Evolutionary conservation across 2,113 vertebrate genomes (phyloP).

Genomic region (Rhinoptilus africanus): DNA sequence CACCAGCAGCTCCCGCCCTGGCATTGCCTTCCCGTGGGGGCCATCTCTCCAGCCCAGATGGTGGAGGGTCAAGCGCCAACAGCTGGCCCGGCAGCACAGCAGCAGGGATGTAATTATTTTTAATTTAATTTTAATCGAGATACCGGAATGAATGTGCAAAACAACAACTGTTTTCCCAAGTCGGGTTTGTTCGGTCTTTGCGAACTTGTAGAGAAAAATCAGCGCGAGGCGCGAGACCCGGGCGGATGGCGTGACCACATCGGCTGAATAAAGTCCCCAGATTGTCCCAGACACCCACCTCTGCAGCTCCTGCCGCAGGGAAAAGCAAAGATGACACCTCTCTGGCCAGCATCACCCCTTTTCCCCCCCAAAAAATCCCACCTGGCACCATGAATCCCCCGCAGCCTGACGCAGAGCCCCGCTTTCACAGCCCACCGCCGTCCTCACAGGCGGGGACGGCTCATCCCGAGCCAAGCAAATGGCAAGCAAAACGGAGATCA

Average conservation of each 20-base stretch:
- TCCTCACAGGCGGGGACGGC: not conserved
- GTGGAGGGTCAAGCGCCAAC: not conserved
- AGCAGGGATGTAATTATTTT: slow-evolving; percentile 28
- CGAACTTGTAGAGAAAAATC: not conserved
- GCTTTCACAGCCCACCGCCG: not conserved
- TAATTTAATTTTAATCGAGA: slow-evolving; percentile 2
- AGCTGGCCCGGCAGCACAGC: slow-evolving; percentile 30
- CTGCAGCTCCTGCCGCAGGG: not conserved
- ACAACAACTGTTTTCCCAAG: not conserved
- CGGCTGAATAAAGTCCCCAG: not conserved
- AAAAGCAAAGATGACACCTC: not conserved
- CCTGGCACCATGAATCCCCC: accelerated
- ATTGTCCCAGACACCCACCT: not conserved
- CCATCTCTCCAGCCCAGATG: slow-evolving; percentile 4
- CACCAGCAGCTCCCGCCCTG: accelerated
- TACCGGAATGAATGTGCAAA: not conserved
- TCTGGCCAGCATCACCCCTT: not conserved
- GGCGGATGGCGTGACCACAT: accelerated
- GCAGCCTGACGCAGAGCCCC: accelerated
- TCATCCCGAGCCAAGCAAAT: not conserved
- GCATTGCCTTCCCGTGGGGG: not conserved
- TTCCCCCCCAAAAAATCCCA: no score
- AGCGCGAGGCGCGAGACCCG: accelerated
- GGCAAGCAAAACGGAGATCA: slow-evolving; percentile 1
- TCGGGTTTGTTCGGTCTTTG: not conserved